Percentiles rank a stretch among this genome's conserved stretches.
Evolutionary conservation across 2,888 invertebrate species (phyloP).

Genomic region (Alviniconcha strummeri): DNA sequence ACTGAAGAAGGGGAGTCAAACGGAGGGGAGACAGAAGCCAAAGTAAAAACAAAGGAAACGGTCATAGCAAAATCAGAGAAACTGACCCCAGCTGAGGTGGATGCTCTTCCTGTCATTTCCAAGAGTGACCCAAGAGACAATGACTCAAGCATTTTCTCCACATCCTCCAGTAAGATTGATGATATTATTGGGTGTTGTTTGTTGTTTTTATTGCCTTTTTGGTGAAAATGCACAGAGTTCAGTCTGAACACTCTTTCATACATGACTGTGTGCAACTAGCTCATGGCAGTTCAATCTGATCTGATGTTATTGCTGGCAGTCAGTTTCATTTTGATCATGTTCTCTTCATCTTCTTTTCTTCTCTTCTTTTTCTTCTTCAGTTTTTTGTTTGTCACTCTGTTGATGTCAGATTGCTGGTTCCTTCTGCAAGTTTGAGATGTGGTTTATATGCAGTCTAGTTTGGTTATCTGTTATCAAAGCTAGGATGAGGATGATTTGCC

Average conservation of each 20-base stretch:
- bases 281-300: background rate
- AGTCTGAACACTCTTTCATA: background rate
- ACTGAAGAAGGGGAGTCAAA: background rate
- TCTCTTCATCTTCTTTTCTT: too few relatives aligned
- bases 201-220: background rate
- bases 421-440: too few relatives aligned
- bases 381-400: too few relatives aligned
- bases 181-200: background rate
- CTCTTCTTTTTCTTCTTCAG: too few relatives aligned
- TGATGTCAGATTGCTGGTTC: too few relatives aligned
- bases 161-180: background rate
- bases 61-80: background rate
- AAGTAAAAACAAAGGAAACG: background rate
- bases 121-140: background rate
- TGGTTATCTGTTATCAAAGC: too few relatives aligned
- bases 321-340: too few relatives aligned
- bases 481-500: too few relatives aligned
- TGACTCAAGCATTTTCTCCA: conserved; percentile 1
- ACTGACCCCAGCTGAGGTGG: background rate
- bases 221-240: background rate
- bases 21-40: background rate
- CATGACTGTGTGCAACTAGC: background rate
- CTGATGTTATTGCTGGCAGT: too few relatives aligned
- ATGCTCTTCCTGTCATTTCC: conserved; percentile 11
- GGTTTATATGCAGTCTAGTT: too few relatives aligned